phyloP scores from a whole-genome alignment of 2,797 vertebrate genomes.

The Clamator glandarius region DNA sequence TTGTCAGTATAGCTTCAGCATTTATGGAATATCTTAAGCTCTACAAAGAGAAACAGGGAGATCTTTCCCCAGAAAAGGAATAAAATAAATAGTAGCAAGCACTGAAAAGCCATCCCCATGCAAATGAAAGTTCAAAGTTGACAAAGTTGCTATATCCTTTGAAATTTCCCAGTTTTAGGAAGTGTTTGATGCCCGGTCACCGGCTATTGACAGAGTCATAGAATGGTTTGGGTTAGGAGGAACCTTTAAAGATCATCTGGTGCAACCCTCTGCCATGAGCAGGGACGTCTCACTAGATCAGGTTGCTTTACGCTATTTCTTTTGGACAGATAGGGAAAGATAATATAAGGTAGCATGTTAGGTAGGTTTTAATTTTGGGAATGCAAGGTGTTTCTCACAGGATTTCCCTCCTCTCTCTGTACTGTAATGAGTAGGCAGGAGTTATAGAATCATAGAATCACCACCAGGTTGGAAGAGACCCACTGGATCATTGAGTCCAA shows the following conservation, averaged over 20 bases:
- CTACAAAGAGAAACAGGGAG: neutral
- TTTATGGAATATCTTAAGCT: neutral
- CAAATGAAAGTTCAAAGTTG: neutral
- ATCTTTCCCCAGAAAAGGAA: neutral
- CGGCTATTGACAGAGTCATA: neutral
- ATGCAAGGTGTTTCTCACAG: neutral
- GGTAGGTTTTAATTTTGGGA: neutral
- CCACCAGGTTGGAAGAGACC: no score
- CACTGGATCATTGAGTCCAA: no score
- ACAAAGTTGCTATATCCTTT: neutral
- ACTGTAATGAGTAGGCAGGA: neutral
- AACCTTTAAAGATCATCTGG: neutral
- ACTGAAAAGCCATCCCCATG: neutral
- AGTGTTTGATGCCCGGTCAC: neutral
- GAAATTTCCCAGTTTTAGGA: neutral
- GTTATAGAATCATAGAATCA: no score
- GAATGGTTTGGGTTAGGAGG: neutral
- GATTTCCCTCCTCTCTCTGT: neutral
- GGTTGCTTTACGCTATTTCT: neutral
- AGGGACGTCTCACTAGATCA: neutral
- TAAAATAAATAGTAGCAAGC: neutral
- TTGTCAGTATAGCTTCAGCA: neutral
- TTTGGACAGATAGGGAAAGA: neutral
- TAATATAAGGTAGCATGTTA: neutral
- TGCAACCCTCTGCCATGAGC: neutral